These are phyloP conservation scores for Orthosia gothica DNA, from an alignment of 2,888 invertebrate species.

Conservation along the genomic window DNA sequence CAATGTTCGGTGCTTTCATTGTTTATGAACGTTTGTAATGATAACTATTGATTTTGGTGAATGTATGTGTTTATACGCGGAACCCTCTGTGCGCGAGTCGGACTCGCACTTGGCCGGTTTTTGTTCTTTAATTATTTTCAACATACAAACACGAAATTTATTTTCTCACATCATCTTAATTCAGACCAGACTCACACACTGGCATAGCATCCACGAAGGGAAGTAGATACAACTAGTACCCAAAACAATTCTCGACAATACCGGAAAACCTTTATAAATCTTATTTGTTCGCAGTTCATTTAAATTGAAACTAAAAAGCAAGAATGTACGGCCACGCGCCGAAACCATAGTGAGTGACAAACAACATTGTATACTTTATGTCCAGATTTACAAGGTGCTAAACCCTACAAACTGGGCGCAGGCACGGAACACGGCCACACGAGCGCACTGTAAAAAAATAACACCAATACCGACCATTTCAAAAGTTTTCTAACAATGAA, in stretches of 20 bases:
- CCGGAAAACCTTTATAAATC: slow-evolving; percentile 29
- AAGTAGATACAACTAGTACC: too few relatives aligned
- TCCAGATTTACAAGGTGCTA: slow-evolving; percentile 87
- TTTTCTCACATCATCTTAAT: not conserved
- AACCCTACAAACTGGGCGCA: slow-evolving; percentile 77
- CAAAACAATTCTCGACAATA: slow-evolving; percentile 5
- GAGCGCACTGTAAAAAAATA: slow-evolving; percentile 63
- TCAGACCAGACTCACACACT: not conserved
- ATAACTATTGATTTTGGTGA: too few relatives aligned
- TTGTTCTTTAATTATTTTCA: too few relatives aligned
- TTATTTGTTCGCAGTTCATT: slow-evolving; percentile 66
- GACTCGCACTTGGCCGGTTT: too few relatives aligned
- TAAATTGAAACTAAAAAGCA: slow-evolving; percentile 73
- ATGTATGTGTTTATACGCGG: too few relatives aligned
- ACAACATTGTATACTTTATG: slow-evolving; percentile 89
- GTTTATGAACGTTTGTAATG: too few relatives aligned
- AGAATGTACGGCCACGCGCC: slow-evolving; percentile 73
- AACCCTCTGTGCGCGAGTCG: too few relatives aligned
- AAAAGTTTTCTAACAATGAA: slow-evolving; percentile 40
- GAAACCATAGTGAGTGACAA: slow-evolving; percentile 77
- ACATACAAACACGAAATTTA: not conserved
- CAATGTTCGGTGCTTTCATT: too few relatives aligned
- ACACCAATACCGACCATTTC: slow-evolving; percentile 49
- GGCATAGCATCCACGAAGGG: not conserved
- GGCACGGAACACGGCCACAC: slow-evolving; percentile 83